Conservation (phyloP, 2,113 vertebrate species). For the Eurypyga helias region DNA sequence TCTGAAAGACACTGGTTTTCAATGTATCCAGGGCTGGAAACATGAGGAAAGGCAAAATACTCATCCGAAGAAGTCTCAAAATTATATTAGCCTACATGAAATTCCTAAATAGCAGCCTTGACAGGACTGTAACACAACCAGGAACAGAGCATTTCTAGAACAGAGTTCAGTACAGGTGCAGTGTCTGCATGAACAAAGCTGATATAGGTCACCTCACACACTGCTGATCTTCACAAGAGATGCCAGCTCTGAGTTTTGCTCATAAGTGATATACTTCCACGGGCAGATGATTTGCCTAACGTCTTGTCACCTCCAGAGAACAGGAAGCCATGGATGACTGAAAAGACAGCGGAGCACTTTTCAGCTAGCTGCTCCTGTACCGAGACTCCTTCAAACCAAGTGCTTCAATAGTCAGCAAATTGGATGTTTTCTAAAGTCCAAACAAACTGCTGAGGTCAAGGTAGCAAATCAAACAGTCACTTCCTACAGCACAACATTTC, state of each 20-base stretch:
- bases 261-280: not conserved
- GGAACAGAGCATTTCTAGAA: not conserved
- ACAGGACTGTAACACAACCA: not conserved
- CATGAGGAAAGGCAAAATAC: not conserved
- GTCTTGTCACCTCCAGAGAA: not conserved
- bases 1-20: not conserved
- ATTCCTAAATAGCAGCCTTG: not conserved
- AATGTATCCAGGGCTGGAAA: not conserved
- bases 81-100: not conserved
- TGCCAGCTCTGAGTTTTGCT: rapidly evolving
- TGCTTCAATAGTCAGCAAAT: not conserved
- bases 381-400: not conserved
- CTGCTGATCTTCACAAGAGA: not conserved
- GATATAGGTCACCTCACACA: not conserved
- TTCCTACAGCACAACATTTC: not conserved
- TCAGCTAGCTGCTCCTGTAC: not conserved
- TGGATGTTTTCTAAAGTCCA: not conserved
- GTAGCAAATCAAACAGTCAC: not conserved
- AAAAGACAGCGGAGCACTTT: not conserved
- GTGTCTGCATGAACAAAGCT: not conserved
- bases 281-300: not conserved
- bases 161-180: not conserved
- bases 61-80: not conserved
- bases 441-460: not conserved
- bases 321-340: not conserved